These are phyloP conservation scores for Marisa cornuarietis DNA, from an alignment of 1,140 invertebrate genomes.

Conservation along the genomic window DNA sequence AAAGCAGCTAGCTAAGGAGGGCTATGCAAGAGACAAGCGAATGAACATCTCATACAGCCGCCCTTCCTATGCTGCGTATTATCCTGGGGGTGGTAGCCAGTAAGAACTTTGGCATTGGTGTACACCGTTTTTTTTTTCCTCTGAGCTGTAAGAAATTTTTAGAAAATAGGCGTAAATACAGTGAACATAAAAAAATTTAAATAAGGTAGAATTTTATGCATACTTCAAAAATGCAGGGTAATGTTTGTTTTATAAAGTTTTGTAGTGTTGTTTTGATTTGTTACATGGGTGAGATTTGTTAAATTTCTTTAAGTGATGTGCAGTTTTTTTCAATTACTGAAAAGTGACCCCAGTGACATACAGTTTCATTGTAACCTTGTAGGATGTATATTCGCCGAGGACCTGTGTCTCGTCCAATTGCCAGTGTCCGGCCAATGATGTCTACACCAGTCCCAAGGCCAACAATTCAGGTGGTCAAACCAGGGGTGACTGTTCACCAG, in stretches of 20 bases:
- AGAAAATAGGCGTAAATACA: too few relatives aligned
- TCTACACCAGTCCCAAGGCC: conserved; percentile 64
- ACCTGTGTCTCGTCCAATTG: conserved; percentile 63
- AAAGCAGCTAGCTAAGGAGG: conserved; percentile 87
- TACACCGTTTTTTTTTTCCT: not conserved
- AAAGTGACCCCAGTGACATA: too few relatives aligned
- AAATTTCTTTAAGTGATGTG: too few relatives aligned
- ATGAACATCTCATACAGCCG: conserved; percentile 74
- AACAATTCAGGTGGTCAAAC: conserved; percentile 59
- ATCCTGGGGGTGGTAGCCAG: conserved; percentile 47
- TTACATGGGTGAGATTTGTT: too few relatives aligned
- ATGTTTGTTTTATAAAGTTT: too few relatives aligned
- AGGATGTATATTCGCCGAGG: conserved; percentile 34
- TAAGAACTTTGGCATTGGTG: not conserved
- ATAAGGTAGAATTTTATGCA: too few relatives aligned
- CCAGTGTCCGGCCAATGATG: conserved; percentile 71
- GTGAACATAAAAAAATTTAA: too few relatives aligned
- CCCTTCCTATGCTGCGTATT: conserved; percentile 68
- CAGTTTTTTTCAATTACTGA: too few relatives aligned
- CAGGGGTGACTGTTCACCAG: conserved; percentile 93
- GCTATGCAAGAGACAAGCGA: conserved; percentile 94
- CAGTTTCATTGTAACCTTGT: not conserved
- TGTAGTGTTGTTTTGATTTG: too few relatives aligned
- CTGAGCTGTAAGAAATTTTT: too few relatives aligned
- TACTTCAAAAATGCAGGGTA: too few relatives aligned